Evolutionary conservation across 2,888 invertebrate genomes (phyloP).

Genomic region (Nymphalis urticae): DNA sequence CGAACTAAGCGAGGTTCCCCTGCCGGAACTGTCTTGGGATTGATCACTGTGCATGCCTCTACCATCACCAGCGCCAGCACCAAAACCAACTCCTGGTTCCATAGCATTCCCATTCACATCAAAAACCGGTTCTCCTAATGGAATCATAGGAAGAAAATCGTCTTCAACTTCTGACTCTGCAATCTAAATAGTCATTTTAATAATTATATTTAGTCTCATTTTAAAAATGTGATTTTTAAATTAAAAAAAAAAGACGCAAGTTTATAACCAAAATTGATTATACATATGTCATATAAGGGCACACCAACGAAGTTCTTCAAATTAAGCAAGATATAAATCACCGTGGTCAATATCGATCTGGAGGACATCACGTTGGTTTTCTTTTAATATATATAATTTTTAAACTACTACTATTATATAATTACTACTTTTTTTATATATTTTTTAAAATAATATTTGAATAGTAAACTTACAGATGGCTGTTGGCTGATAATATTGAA

Average conservation of each 20-base stretch:
- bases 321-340: too few species aligned
- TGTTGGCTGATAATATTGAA: conserved; percentile 67
- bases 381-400: too few species aligned
- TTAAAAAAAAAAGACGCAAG: too few species aligned
- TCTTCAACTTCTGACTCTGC: conserved; percentile 37
- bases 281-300: too few species aligned
- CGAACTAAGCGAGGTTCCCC: conserved; percentile 66
- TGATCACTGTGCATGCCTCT: conserved; percentile 72
- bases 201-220: too few species aligned
- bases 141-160: conserved; percentile 32
- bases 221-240: too few species aligned
- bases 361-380: too few species aligned
- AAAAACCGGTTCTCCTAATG: conserved; percentile 49
- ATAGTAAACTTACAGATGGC: conserved; percentile 52
- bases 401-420: too few species aligned
- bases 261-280: too few species aligned
- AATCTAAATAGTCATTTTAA: conserved; percentile 8
- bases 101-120: conserved; percentile 60
- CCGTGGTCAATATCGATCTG: too few species aligned
- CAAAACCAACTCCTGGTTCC: conserved; percentile 51
- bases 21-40: conserved; percentile 71
- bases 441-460: background rate
- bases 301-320: too few species aligned
- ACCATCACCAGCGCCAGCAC: conserved; percentile 73
- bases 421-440: too few species aligned